Evolutionary conservation across 2,797 vertebrate genomes (phyloP), one percentile per base, ranked within the genome.

Genomic region (Molossus molossus): DNA sequence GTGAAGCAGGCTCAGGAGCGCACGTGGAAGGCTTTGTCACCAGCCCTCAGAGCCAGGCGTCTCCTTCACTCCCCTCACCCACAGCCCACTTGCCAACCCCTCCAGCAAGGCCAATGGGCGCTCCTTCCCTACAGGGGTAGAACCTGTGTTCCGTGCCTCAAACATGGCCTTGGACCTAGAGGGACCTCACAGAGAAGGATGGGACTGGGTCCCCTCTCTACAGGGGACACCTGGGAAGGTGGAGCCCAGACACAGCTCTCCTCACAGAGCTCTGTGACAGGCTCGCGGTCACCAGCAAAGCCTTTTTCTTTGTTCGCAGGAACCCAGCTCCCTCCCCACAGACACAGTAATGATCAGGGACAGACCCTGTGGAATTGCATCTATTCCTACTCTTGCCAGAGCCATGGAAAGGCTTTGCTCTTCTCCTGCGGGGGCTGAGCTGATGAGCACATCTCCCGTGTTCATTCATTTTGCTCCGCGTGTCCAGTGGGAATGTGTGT

Each of bases 151-250:
- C 2, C 65, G 67, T 27, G 70, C 67, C 67, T 76, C 20, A 82
- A 10, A 37, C 0, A 18, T 50, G 81, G 58, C 53, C 33, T 55
- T 18, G 60, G 60, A n/a, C 18, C 84, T 62, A n/a, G 2, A 45
- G 75, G 33, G 65, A 53, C 6, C 14, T 81, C 84, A 81, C 15
- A 9, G 20, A 21, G 5, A 37, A 15, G 53, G 40, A 6, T 14
- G 21, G 1, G 27, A 58, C 2, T 33, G 75, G 62, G 27, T 58
- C 48, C 33, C 23, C n/a, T 72, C 33, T 50, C 13, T 53, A 14
- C 9, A 6, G 40, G 8, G 25, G 5, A 17, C 45, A 76, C 23
- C 0, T 2, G 1, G 1, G 11, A 45, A 37, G 40, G 57, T 20
- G 21, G 29, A 64, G 25, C 37, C 60, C 37, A 23, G 14, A 64